Percentiles rank a stretch among this genome's conserved stretches.
Conservation (phyloP, 1,140 invertebrate species). For the Atta cephalotes region DNA sequence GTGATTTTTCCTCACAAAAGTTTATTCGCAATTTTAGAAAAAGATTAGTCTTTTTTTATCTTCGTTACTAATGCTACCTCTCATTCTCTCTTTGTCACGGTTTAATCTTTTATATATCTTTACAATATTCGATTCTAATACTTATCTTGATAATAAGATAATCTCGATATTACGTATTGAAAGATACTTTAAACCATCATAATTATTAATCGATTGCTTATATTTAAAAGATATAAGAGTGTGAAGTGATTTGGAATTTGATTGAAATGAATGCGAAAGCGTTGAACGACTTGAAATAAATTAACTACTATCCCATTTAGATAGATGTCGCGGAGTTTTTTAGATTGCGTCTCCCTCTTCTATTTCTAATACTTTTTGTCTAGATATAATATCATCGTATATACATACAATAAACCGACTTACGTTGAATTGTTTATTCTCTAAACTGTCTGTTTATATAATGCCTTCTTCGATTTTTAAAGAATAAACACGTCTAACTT, state of each 20-base stretch:
- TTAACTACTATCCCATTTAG: neutral
- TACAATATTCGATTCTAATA: neutral
- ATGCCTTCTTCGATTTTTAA: neutral
- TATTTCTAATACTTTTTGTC: neutral
- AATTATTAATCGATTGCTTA: conserved; percentile 5
- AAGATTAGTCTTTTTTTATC: neutral
- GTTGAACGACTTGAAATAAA: neutral
- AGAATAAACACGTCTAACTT: neutral
- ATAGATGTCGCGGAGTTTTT: neutral
- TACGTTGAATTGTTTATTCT: neutral
- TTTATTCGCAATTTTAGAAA: neutral
- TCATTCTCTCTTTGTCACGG: neutral
- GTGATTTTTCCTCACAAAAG: neutral
- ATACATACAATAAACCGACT: neutral
- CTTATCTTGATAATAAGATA: conserved; percentile 34
- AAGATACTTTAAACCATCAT: conserved; percentile 38
- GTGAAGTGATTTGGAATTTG: neutral
- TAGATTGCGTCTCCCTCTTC: neutral
- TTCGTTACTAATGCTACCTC: neutral
- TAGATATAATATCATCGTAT: neutral
- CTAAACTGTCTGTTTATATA: neutral
- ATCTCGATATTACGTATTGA: conserved; percentile 14
- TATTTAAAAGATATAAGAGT: conserved; percentile 6
- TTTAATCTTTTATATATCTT: neutral
- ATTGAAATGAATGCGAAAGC: neutral